A percentile compares a stretch with the other conserved stretches of the same genome.
These are phyloP conservation scores for Glaucomys volans DNA, from an alignment of 2,113 vertebrate species.

Conservation along the genomic window DNA sequence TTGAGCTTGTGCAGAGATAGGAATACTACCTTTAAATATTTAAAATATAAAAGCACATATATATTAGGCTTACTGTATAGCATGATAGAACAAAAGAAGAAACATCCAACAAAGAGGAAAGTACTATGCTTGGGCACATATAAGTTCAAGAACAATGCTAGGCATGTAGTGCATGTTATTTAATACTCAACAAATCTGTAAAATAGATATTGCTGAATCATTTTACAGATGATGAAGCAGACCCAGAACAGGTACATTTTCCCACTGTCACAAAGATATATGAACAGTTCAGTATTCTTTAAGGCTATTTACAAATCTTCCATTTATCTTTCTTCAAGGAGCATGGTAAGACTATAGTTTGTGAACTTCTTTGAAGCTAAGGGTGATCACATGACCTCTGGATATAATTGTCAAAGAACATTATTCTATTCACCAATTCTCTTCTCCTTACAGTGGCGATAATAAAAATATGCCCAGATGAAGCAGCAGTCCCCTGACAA, in stretches of 20 bases:
- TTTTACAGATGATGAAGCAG: background rate
- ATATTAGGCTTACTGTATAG: background rate
- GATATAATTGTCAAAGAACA: background rate
- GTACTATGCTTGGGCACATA: background rate
- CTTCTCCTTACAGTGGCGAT: background rate
- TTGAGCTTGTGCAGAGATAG: background rate
- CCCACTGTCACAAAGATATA: background rate
- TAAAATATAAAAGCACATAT: background rate
- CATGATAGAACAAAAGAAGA: background rate
- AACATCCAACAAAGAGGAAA: background rate
- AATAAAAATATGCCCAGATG: background rate
- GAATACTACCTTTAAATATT: conserved; percentile 33
- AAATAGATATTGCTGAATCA: background rate
- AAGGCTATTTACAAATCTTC: background rate
- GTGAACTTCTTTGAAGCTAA: background rate
- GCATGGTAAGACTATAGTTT: background rate
- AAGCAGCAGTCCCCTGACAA: background rate
- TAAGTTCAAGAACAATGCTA: background rate
- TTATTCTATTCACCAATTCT: background rate
- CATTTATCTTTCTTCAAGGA: background rate
- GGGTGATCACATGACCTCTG: background rate
- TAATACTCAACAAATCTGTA: background rate
- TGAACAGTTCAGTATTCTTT: background rate
- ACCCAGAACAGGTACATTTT: background rate
- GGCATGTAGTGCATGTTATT: background rate